Evolutionary conservation across 2,113 vertebrate species (phyloP), one percentile per base, ranked within the genome.

Genomic region (Rhodinocichla rosea): DNA sequence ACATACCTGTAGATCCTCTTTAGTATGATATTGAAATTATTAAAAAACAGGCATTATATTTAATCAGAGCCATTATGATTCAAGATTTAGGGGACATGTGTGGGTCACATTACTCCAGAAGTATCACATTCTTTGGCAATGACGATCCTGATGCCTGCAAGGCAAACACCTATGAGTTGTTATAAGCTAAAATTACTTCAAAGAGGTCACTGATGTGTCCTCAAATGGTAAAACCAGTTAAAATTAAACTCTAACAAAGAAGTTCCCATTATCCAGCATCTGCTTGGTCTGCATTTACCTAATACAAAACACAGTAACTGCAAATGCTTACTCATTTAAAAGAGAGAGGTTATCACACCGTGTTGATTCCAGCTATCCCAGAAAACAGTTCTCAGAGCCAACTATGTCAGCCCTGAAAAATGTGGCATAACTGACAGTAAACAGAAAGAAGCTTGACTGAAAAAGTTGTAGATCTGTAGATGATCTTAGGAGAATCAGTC

Each of bases 401-500:
- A 82, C 2, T n/a, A 53, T 63, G 85, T 93, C 88, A 89, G 42
- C 85, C 63, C 1, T 55, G 42, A 86, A 39, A 83, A 90, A 64
- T 20, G 53, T 11, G 33, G 39, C 52, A 10, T 74, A 69, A 74
- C 33, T 78, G 64, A 78, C 39, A 87, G 62, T 86, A 84, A 79
- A 1, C 27, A 85, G 59, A 75, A 89, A 53, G 33, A 60, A 74
- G 13, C n/a, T 52, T 70, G 71, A 78, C 27, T 81, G 75, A 91
- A 42, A 52, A 63, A 55, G 26, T 0, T 69, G 45, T 28, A 21
- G 32, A 59, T 65, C 65, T 45, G 55, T 39, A 53, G 47, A 39
- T n/a, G 15, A 69, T 59, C 55, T 77, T 13, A 33, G 1, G 33
- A 53, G 62, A 69, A 89, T 96, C 70, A 65, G 82, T 98, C 97